A percentile compares a stretch with the other conserved stretches of the same genome.
Evolutionary conservation across 2,797 vertebrate genomes (phyloP).

Genomic region (Enteromius unitaeniatus): DNA sequence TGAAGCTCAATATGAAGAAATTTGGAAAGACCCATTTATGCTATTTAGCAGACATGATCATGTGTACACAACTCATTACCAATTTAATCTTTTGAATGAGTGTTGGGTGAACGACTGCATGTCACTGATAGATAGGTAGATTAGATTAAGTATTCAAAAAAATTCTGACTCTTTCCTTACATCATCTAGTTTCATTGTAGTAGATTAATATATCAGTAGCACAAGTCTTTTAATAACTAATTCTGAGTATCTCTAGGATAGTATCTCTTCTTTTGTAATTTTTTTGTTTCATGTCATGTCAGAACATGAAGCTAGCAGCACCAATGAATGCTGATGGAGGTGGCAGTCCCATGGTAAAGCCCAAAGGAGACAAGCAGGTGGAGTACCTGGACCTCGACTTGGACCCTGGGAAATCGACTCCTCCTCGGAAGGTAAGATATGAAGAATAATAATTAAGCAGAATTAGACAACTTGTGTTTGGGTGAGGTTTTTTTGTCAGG

Average conservation of each 20-base stretch:
- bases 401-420: conserved; percentile 95
- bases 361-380: conserved; percentile 97
- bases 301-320: conserved; percentile 78
- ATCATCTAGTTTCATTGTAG: conserved; percentile 52
- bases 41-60: neutral
- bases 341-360: conserved; percentile 92
- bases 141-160: neutral
- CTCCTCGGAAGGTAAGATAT: conserved; percentile 89
- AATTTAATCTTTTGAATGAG: neutral
- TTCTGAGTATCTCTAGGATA: conserved; percentile 6
- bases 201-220: conserved; percentile 52
- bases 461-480: neutral
- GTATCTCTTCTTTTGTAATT: neutral
- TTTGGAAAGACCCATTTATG: neutral
- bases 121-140: neutral
- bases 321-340: conserved; percentile 87
- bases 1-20: neutral
- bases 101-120: neutral
- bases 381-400: conserved; percentile 97
- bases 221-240: conserved; percentile 45
- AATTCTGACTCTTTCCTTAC: conserved; percentile 46
- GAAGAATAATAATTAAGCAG: neutral
- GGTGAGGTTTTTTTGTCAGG: neutral
- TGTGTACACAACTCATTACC: neutral
- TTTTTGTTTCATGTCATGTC: conserved; percentile 1